Conservation (phyloP, 2,113 vertebrate species). For the Corythornis cristatus region DNA sequence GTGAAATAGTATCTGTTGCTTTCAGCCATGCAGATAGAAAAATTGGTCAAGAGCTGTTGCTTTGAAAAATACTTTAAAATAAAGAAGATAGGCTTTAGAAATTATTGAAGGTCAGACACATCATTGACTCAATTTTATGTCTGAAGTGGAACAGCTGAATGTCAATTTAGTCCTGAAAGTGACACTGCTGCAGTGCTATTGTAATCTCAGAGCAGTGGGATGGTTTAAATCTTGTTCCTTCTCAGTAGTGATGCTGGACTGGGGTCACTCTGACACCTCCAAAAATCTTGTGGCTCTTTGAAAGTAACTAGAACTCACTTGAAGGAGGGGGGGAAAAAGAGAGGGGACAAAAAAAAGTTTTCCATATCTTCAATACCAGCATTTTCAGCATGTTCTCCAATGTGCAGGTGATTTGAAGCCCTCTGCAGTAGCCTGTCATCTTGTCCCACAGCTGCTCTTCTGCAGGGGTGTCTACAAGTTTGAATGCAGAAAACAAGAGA, state of each 20-base stretch:
- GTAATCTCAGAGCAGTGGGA: not conserved
- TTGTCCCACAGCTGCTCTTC: not conserved
- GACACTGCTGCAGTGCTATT: not conserved
- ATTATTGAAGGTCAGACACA: not conserved
- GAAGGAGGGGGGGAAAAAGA: not conserved
- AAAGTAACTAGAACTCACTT: not conserved
- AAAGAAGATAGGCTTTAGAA: not conserved
- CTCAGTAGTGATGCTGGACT: not conserved
- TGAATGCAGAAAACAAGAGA: not conserved
- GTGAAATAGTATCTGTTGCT: not conserved
- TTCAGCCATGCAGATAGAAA: not conserved
- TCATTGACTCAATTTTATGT: not conserved
- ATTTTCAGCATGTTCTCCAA: not conserved
- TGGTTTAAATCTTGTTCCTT: not conserved
- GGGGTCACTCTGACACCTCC: constrained; percentile 12
- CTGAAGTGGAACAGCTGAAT: not conserved
- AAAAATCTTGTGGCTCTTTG: not conserved
- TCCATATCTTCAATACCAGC: not conserved
- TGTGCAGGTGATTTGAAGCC: not conserved
- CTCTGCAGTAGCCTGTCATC: not conserved
- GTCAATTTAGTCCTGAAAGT: not conserved
- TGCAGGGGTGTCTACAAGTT: not conserved
- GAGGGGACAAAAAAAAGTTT: not conserved
- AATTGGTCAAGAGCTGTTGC: not conserved
- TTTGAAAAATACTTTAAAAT: not conserved